Conservation (phyloP, 2,888 invertebrate species). For the Lordiphosa fenestrarum region DNA sequence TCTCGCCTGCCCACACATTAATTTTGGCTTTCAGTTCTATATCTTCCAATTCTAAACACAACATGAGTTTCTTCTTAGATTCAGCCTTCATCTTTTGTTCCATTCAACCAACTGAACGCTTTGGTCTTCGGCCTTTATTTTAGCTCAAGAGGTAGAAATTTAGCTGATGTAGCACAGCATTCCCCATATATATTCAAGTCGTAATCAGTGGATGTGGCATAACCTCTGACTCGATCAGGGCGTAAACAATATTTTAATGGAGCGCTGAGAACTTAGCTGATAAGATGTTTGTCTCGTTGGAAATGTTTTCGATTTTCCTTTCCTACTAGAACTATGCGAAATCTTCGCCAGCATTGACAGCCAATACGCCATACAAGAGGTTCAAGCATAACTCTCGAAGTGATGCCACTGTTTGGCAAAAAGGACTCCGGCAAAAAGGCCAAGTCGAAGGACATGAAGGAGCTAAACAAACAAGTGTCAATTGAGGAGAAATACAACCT, state of each 20-base stretch:
- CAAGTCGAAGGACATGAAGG: slow-evolving; percentile 58
- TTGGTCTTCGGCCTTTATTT: no score
- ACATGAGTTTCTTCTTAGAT: no score
- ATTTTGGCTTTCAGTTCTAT: no score
- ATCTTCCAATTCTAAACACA: no score
- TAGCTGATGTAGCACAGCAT: no score
- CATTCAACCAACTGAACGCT: no score
- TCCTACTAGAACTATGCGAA: slow-evolving; percentile 14
- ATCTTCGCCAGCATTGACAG: slow-evolving; percentile 2
- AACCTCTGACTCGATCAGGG: slow-evolving; percentile 30
- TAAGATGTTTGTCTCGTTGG: slow-evolving; percentile 9
- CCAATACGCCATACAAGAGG: background rate
- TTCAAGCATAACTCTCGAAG: slow-evolving; percentile 5
- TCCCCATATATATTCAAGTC: background rate
- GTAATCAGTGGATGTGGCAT: slow-evolving; percentile 31
- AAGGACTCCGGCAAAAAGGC: slow-evolving; percentile 66
- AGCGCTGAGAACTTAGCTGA: slow-evolving; percentile 11
- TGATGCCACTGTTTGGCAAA: slow-evolving; percentile 64
- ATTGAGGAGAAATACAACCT: slow-evolving; percentile 95
- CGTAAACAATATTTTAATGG: background rate
- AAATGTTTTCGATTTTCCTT: slow-evolving; percentile 7
- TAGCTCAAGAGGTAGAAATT: no score
- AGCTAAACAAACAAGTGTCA: slow-evolving; percentile 82
- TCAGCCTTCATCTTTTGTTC: no score
- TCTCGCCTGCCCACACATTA: no score